Percentiles rank a stretch among this genome's conserved stretches.
These are phyloP conservation scores for Stenopsyche tienmushanensis DNA, from an alignment of 1,140 invertebrate species.

Conservation along the genomic window DNA sequence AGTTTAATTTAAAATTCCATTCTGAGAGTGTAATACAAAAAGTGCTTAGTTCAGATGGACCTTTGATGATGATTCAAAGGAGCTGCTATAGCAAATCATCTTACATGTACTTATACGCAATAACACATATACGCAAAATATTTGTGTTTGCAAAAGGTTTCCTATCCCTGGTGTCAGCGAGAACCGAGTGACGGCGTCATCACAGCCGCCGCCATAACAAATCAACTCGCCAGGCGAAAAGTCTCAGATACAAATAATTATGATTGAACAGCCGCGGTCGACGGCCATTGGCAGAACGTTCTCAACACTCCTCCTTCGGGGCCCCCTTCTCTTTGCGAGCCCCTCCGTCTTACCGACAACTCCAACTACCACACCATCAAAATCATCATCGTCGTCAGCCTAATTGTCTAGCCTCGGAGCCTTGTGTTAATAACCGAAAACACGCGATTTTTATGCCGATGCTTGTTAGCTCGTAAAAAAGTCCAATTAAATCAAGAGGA, in stretches of 20 bases:
- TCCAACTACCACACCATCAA: neutral
- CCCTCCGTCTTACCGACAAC: neutral
- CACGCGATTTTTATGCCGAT: neutral
- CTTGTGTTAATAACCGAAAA: neutral
- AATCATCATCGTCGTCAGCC: neutral
- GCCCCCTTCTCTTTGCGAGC: neutral
- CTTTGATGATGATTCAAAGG: no score
- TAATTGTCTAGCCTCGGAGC: neutral
- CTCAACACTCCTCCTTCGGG: neutral
- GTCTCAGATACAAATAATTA: neutral
- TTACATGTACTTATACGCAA: no score
- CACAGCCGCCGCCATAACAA: slow-evolving; percentile 9
- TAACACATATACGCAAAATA: no score
- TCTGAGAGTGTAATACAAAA: no score
- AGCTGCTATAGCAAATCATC: no score
- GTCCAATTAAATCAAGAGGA: no score
- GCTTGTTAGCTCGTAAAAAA: neutral
- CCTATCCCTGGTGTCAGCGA: neutral
- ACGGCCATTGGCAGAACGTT: slow-evolving; percentile 15
- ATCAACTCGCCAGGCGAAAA: slow-evolving; percentile 1
- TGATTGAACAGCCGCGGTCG: neutral
- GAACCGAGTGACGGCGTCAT: neutral
- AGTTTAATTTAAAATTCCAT: no score
- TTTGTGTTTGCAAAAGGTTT: no score
- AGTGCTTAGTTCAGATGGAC: no score